Conservation (phyloP, 2,113 vertebrate genomes). For the Morone chrysops region DNA sequence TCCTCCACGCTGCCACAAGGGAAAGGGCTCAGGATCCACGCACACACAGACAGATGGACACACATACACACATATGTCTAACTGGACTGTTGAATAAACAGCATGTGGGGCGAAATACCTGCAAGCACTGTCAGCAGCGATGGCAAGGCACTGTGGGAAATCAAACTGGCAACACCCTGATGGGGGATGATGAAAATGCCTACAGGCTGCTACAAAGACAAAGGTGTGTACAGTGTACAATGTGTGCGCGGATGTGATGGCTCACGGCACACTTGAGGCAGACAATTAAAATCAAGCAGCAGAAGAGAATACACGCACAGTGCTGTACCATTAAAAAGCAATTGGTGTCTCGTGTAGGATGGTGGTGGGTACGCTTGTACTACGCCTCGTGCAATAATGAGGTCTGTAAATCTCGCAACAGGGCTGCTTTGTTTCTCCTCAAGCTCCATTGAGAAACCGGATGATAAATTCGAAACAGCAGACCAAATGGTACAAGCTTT, state of each 20-base stretch:
- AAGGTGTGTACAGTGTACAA: constrained; percentile 8
- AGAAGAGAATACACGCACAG: constrained; percentile 46
- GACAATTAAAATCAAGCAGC: constrained; percentile 64
- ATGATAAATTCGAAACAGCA: background rate
- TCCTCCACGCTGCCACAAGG: constrained; percentile 48
- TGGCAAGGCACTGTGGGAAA: constrained; percentile 53
- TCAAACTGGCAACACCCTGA: constrained; percentile 41
- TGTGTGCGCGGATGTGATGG: background rate
- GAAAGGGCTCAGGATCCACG: constrained; percentile 23
- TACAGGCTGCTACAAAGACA: constrained; percentile 38
- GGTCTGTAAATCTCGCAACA: constrained; percentile 40
- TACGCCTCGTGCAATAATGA: constrained; percentile 30
- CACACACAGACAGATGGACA: constrained; percentile 1
- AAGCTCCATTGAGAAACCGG: background rate
- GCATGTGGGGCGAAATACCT: constrained; percentile 55
- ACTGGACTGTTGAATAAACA: constrained; percentile 35
- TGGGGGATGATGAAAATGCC: constrained; percentile 54
- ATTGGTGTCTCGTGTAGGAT: constrained; percentile 48
- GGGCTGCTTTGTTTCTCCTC: constrained; percentile 31
- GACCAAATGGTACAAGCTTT: background rate
- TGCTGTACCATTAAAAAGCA: constrained; percentile 61
- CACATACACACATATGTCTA: background rate
- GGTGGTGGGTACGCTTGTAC: constrained; percentile 1
- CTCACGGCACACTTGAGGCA: constrained; percentile 44
- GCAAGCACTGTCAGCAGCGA: constrained; percentile 26